Conservation (phyloP, 2,797 vertebrate species). For the Chrysocyon brachyurus region DNA sequence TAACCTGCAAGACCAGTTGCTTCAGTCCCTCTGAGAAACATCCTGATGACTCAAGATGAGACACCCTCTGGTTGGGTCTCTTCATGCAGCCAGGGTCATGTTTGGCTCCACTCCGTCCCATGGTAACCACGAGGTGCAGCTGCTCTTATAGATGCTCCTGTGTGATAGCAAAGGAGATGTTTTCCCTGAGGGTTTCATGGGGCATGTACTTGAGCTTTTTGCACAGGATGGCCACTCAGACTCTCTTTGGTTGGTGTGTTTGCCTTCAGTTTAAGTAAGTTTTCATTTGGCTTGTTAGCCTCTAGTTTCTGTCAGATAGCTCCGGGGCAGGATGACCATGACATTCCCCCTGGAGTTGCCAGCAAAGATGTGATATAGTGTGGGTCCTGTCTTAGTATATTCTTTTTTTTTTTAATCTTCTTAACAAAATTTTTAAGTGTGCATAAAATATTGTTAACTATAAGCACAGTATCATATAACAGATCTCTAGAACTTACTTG, state of each 20-base stretch:
- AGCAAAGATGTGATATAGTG: background rate
- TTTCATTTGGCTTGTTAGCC: background rate
- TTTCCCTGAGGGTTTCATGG: background rate
- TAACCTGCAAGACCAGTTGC: conserved; percentile 60
- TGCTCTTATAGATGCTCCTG: background rate
- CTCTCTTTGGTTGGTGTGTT: background rate
- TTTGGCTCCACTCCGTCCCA: background rate
- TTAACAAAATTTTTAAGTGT: background rate
- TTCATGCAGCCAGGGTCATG: background rate
- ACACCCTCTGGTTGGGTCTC: background rate
- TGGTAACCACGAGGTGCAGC: background rate
- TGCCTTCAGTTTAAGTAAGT: background rate
- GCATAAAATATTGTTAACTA: background rate
- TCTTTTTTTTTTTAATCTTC: background rate
- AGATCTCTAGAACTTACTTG: background rate
- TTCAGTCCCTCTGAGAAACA: background rate
- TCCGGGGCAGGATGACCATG: background rate
- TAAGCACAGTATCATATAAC: background rate
- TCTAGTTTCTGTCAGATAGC: background rate
- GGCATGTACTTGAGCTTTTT: background rate
- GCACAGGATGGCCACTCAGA: background rate
- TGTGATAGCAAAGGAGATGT: background rate
- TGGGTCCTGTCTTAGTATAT: background rate
- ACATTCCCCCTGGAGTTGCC: no score
- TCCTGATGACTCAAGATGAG: conserved; percentile 56